Percentiles rank a stretch among this genome's conserved stretches.
phyloP scores from a whole-genome alignment of 2,797 vertebrate species.

The Pantherophis vulpinus region DNA sequence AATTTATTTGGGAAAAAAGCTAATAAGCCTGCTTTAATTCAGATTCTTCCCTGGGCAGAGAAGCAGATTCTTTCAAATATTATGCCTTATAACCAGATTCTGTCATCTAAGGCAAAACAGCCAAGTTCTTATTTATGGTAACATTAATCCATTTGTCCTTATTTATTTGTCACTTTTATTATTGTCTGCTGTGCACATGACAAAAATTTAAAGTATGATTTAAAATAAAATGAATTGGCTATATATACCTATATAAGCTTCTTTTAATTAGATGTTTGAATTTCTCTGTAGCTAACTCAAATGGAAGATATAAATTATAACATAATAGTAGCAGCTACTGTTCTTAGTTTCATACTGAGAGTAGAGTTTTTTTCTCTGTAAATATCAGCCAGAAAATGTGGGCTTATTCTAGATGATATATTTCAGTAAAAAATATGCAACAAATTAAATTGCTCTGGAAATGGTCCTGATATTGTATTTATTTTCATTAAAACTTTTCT shows the following conservation, averaged over 20 bases:
- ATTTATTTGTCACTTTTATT: constrained; percentile 75
- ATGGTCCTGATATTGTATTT: not conserved
- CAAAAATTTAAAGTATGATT: constrained; percentile 63
- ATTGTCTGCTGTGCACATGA: constrained; percentile 62
- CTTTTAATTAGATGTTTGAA: constrained; percentile 39
- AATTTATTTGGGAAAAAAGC: not conserved
- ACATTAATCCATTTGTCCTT: constrained; percentile 66
- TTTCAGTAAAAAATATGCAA: not conserved
- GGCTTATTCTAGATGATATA: not conserved
- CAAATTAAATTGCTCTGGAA: not conserved
- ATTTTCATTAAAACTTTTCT: not conserved
- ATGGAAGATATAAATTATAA: not conserved
- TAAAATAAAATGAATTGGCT: constrained; percentile 58
- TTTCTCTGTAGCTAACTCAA: not conserved
- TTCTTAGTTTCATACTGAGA: not conserved
- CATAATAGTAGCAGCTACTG: not conserved
- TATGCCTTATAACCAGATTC: constrained; percentile 50
- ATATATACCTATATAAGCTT: constrained; percentile 29
- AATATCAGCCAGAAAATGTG: not conserved
- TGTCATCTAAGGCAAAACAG: constrained; percentile 68
- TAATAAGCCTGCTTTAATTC: not conserved
- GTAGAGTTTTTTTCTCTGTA: not conserved
- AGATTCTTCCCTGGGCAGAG: too few relatives aligned
- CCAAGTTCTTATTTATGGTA: constrained; percentile 59
- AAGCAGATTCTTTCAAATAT: not conserved